Evolutionary conservation across 2,113 vertebrate genomes (phyloP).

Genomic region (Lophius piscatorius): DNA sequence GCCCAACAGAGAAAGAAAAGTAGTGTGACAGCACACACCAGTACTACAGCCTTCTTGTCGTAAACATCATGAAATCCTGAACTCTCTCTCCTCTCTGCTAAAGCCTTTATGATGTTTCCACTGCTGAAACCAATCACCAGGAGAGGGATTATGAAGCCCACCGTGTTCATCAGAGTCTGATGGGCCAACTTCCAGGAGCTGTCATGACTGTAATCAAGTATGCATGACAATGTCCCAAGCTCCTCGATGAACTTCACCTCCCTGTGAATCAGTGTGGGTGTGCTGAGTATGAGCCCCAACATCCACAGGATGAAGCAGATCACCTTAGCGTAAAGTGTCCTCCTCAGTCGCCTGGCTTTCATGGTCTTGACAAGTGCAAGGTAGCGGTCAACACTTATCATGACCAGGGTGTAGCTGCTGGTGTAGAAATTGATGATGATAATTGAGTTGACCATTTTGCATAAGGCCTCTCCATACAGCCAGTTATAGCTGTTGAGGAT

Average conservation of each 20-base stretch:
- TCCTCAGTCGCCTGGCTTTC: conserved; percentile 82
- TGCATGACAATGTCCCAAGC: conserved; percentile 64
- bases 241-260: conserved; percentile 51
- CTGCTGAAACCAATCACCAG: conserved; percentile 84
- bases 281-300: conserved; percentile 79
- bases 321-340: conserved; percentile 80
- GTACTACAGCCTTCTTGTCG: conserved; percentile 81
- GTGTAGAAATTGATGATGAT: conserved; percentile 85
- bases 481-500: conserved; percentile 83
- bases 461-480: conserved; percentile 86
- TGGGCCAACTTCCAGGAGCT: conserved; percentile 77
- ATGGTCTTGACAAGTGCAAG: conserved; percentile 90
- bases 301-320: conserved; percentile 85
- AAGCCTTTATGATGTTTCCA: conserved; percentile 75
- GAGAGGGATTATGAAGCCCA: conserved; percentile 86
- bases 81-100: conserved; percentile 75
- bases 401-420: conserved; percentile 88
- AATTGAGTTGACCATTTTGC: conserved; percentile 83
- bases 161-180: conserved; percentile 78
- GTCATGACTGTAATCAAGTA: conserved; percentile 67
- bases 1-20: conserved; percentile 89
- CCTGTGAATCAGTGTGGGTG: conserved; percentile 78
- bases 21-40: conserved; percentile 86
- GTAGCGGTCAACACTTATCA: conserved; percentile 93
- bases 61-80: conserved; percentile 73